Percentiles rank a stretch among this genome's conserved stretches.
phyloP scores from a whole-genome alignment of 2,797 vertebrate genomes.

The Pseudotriccus pelzelni region DNA sequence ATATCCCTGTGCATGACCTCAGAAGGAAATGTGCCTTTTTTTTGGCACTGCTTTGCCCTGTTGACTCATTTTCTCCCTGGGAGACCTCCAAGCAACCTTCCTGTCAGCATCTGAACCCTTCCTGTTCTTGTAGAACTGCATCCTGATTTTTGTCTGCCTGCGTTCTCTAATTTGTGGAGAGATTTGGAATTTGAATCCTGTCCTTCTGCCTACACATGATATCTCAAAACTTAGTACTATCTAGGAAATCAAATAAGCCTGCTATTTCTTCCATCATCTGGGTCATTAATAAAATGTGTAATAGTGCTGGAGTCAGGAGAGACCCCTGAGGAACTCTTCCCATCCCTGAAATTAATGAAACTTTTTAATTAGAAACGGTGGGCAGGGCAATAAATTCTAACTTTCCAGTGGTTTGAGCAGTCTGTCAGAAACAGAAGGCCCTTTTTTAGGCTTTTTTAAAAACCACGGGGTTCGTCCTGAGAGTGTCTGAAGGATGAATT shows the following conservation, averaged over 20 bases:
- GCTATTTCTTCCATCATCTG: not conserved
- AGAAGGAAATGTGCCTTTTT: not conserved
- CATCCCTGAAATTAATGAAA: not conserved
- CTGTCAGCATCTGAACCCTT: not conserved
- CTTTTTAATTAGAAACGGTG: not conserved
- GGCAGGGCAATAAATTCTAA: not conserved
- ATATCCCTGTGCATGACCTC: not conserved
- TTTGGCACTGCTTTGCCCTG: not conserved
- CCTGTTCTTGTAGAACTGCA: not conserved
- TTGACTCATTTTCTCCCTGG: not conserved
- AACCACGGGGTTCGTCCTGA: not conserved
- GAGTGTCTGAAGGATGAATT: not conserved
- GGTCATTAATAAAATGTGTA: not conserved
- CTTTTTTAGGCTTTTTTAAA: not conserved
- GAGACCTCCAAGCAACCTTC: not conserved
- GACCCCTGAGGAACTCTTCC: not conserved
- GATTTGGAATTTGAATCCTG: not conserved
- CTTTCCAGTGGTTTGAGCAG: not conserved
- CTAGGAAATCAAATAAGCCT: not conserved
- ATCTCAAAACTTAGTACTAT: not conserved
- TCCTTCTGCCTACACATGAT: not conserved
- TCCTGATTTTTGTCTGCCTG: not conserved
- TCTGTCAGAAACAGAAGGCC: not conserved
- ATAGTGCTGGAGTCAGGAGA: not conserved
- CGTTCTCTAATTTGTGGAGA: not conserved